These are phyloP conservation scores for Ditylenchus weischeri DNA, from an alignment of 2,888 invertebrate species.

Conservation along the genomic window DNA sequence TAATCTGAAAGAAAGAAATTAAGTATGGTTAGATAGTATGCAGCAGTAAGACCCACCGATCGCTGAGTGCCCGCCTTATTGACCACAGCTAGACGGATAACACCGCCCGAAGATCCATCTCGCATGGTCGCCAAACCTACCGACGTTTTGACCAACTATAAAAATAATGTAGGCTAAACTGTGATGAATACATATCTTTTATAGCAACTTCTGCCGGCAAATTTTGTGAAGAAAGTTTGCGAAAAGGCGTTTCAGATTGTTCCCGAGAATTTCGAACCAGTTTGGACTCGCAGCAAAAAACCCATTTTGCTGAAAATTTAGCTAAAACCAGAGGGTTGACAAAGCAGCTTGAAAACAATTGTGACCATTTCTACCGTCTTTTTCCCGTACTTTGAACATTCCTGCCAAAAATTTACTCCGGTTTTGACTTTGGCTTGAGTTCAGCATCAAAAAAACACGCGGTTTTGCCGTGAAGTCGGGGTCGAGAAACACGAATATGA, in stretches of 20 bases:
- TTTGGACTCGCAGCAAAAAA: no score
- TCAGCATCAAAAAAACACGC: no score
- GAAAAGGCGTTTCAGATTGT: no score
- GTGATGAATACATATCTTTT: no score
- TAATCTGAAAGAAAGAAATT: slow-evolving; percentile 11
- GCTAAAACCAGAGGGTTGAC: neutral
- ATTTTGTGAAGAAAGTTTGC: no score
- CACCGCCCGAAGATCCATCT: slow-evolving; percentile 56
- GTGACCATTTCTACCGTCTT: neutral
- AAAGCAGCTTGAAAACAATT: slow-evolving; percentile 11
- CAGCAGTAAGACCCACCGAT: slow-evolving; percentile 23
- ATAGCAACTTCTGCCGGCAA: no score
- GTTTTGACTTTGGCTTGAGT: no score
- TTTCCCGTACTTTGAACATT: neutral
- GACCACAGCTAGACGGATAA: slow-evolving; percentile 51
- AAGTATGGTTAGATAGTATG: slow-evolving; percentile 6
- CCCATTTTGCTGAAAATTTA: neutral
- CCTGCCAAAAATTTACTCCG: neutral
- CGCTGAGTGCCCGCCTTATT: slow-evolving; percentile 45
- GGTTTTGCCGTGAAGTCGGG: no score
- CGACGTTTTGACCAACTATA: slow-evolving; percentile 47
- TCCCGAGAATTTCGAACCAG: no score
- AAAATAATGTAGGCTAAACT: neutral
- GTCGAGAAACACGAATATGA: no score
- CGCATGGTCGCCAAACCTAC: slow-evolving; percentile 53